A percentile compares a stretch with the other conserved stretches of the same genome.
Conservation (phyloP, 37 sponge, comb jelly and placozoan genomes). For the Cladorhizidae sp. region DNA sequence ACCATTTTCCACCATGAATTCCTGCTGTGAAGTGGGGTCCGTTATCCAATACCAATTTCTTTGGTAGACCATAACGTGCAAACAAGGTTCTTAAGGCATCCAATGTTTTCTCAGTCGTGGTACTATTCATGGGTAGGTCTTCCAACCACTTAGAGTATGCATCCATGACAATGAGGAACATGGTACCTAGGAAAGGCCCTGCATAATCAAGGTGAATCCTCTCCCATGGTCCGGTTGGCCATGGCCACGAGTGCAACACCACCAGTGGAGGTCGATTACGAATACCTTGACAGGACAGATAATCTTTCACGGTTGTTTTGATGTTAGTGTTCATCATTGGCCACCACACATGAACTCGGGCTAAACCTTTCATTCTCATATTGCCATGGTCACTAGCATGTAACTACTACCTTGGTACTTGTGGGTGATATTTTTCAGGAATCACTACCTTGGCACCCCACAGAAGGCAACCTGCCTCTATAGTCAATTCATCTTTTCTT, state of each 20-base stretch:
- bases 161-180: not conserved
- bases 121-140: not conserved
- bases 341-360: not conserved
- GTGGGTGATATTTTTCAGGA: not conserved
- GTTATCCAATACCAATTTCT: slow-evolving; percentile 6
- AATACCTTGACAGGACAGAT: not conserved
- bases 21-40: not conserved
- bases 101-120: slow-evolving; percentile 1
- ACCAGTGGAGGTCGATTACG: not conserved
- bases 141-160: not conserved
- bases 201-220: not conserved
- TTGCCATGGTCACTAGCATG: not conserved
- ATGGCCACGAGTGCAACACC: not conserved
- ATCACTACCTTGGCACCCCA: not conserved
- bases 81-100: not conserved
- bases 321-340: not conserved
- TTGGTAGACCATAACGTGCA: slow-evolving; percentile 2
- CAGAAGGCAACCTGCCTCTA: not conserved
- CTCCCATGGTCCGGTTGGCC: not conserved
- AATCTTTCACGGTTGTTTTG: not conserved
- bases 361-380: not conserved
- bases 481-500: not conserved
- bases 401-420: not conserved
- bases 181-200: not conserved
- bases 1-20: not conserved